These are phyloP conservation scores for Brachionus plicatilis DNA, from an alignment of 1,140 invertebrate genomes.

Conservation along the genomic window DNA sequence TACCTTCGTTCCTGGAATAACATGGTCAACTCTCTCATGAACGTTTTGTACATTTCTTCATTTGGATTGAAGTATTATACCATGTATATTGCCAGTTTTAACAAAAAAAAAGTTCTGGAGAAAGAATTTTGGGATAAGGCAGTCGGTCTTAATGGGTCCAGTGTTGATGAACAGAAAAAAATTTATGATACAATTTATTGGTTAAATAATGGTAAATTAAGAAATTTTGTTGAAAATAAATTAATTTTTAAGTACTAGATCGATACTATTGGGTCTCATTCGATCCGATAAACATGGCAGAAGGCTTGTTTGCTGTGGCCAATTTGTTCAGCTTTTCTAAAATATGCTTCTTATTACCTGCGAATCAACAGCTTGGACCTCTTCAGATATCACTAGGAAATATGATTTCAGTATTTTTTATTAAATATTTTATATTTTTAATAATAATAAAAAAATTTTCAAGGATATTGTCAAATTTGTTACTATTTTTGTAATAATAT, in stretches of 20 bases:
- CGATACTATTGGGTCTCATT: conserved; percentile 47
- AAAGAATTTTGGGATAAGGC: conserved; percentile 12
- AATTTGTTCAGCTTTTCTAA: conserved; percentile 53
- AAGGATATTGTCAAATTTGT: conserved; percentile 51
- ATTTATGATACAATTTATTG: conserved; percentile 34
- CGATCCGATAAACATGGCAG: conserved; percentile 48
- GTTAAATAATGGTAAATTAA: conserved; percentile 31
- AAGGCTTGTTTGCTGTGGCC: conserved; percentile 48
- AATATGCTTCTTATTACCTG: conserved; percentile 56
- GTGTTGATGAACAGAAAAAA: conserved; percentile 18
- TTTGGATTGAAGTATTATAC: conserved; percentile 46
- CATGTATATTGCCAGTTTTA: neutral
- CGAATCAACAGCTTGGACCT: conserved; percentile 55
- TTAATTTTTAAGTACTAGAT: conserved; percentile 43
- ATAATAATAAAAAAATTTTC: neutral
- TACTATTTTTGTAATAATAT: conserved; percentile 46
- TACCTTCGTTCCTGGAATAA: conserved; percentile 53
- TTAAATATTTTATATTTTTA: neutral
- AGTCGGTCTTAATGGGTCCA: neutral
- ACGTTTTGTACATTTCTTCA: conserved; percentile 51
- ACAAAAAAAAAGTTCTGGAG: neutral
- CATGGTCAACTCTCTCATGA: conserved; percentile 50
- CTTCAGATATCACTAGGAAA: conserved; percentile 55
- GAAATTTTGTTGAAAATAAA: neutral
- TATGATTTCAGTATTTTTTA: conserved; percentile 50